Base-by-base conservation (phyloP, 2,113 vertebrate species). In the Zapornia atra region DNA sequence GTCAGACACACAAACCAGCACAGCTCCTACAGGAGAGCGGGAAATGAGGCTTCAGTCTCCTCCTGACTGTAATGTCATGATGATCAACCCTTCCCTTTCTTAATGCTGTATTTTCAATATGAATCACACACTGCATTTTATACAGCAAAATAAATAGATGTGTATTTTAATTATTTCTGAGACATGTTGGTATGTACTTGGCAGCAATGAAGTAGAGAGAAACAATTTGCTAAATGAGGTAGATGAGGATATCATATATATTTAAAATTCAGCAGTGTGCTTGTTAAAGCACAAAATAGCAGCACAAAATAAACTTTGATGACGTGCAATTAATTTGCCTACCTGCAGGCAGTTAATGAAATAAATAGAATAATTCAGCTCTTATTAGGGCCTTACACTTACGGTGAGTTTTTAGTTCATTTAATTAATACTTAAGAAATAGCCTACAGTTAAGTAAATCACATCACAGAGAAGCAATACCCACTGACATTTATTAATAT, bases 371-470 rank as follows among this genome's bases (percentile, higher is more conserved):
- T 31, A 91, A 96, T 96, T 92, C 73, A 54, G 34, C 56, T 83
- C 53, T 71, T 94, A 92, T 86, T 94, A 83, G 12, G 31, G 16
- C 50, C 38, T 94, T 87, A 90, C 90, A 92, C 38, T 90, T 92
- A 44, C 3, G 33, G 6, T 64, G 61, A 86, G 36, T 56, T 92
- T 95, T 92, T 60, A 76, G 26, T 92, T 81, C 59, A 96, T 93
- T 82, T 88, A 94, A 94, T 97, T 94, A 96, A 92, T 95, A 84
- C 71, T 92, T 86, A 92, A 81, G 40, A 95, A 90, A 80, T 94
- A 92, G 71, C 81, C 71, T 81, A 64, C 22, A 51, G 81, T 77
- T 92, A 89, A 40, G 50, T 70, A 96, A 94, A 83, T 88, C 81
- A 65, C 48, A 90, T 83, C 64, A 84, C 68, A 88, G 44, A 40